Percentiles rank a stretch among this genome's conserved stretches.
Conservation (phyloP, 2,113 vertebrate genomes). For the Mus musculus region DNA sequence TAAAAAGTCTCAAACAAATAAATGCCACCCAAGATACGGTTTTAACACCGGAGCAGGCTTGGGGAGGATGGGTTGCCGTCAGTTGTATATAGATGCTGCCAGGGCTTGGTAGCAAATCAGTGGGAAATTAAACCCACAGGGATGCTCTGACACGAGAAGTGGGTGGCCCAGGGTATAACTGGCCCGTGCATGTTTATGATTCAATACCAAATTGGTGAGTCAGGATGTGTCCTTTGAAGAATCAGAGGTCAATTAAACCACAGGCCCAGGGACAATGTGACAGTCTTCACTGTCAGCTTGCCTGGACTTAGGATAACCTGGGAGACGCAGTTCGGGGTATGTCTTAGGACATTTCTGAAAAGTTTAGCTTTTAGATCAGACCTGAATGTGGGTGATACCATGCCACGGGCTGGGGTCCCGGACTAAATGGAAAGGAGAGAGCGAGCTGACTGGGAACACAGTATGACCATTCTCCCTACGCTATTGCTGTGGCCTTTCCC, state of each 20-base stretch:
- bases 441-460: neutral
- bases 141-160: neutral
- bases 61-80: neutral
- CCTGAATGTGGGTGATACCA: neutral
- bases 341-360: neutral
- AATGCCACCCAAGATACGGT: neutral
- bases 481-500: neutral
- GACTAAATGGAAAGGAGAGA: neutral
- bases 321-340: neutral
- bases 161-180: neutral
- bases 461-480: neutral
- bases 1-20: neutral
- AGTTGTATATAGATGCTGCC: constrained; percentile 17
- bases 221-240: neutral
- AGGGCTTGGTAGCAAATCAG: constrained; percentile 53
- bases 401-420: neutral
- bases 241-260: neutral
- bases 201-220: neutral
- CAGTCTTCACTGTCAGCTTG: neutral
- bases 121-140: constrained; percentile 56
- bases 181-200: constrained; percentile 19
- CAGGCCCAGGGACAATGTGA: neutral
- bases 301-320: neutral
- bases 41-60: neutral
- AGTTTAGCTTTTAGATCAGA: too few relatives aligned